These are phyloP conservation scores for Eulacestoma nigropectus DNA, from an alignment of 2,113 vertebrate genomes.

Conservation along the genomic window DNA sequence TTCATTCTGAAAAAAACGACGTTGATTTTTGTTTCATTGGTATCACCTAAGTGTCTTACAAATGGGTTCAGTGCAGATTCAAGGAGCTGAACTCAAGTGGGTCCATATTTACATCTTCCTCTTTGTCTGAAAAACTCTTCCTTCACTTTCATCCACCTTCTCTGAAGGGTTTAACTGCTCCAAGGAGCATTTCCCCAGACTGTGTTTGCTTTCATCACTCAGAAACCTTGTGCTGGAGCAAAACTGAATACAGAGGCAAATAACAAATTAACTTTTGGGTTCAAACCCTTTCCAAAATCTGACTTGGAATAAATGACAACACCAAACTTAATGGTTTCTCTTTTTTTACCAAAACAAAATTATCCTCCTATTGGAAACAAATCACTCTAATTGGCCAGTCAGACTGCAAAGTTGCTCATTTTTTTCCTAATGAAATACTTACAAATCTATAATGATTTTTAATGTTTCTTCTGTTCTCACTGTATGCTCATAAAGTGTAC, in stretches of 20 bases:
- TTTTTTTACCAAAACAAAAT: background rate
- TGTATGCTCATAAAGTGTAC: background rate
- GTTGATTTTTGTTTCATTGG: background rate
- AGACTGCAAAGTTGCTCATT: background rate
- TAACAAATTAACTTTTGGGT: background rate
- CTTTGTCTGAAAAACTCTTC: background rate
- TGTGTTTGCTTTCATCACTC: background rate
- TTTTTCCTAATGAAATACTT: background rate
- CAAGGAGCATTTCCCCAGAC: background rate
- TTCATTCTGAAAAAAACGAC: background rate
- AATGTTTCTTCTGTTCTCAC: background rate
- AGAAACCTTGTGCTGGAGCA: background rate
- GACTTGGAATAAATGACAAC: background rate
- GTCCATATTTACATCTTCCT: background rate
- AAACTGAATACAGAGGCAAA: background rate
- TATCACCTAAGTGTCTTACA: background rate
- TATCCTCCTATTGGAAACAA: slow-evolving; percentile 1
- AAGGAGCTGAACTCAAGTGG: background rate
- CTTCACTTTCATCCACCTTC: background rate
- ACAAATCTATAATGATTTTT: background rate
- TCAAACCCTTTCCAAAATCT: background rate
- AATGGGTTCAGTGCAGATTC: background rate
- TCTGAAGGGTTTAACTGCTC: background rate
- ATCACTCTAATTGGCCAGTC: background rate
- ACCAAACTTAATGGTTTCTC: background rate